Evolutionary conservation across 2,113 vertebrate species (phyloP), one percentile per base, ranked within the genome.

Genomic region (Spermophilus dauricus): DNA sequence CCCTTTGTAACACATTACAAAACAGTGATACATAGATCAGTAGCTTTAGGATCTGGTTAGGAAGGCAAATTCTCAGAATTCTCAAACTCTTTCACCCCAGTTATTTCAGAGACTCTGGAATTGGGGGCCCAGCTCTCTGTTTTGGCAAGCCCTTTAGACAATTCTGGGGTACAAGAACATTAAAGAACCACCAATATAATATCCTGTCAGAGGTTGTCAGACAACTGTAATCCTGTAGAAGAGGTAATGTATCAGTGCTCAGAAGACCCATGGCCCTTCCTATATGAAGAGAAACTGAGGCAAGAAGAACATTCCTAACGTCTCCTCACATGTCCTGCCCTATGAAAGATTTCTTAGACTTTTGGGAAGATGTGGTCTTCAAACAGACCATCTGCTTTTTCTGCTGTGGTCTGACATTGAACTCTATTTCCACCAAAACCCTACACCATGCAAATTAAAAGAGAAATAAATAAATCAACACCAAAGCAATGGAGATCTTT

Each of bases 401-500:
- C 53, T 95, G 39, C 81, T 39, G 5, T 69, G 93, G n/a, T 82
- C 88, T 93, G 37, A 51, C 20, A 45, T 13, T 97, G 93, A 92
- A 86, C 77, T 85, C 32, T 77, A 34, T 73, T 91, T 81, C 34
- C 63, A 87, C 61, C 80, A 92, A 73, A 45, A 92, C 76, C 84
- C 39, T 85, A 69, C 72, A 92, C 77, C 89, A 90, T 97, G 81
- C 61, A 95, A 97, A 97, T 94, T 56, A 75, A 95, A 95, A 97
- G 81, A 96, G 81, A 94, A 97, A 95, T 86, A 97, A 97, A 97
- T 75, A 97, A 93, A 97, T 61, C 61, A 51, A 80, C 69, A 89
- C 78, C 75, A 92, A 95, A 77, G 73, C 12, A 28, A 34, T 65
- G 12, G 80, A 95, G 63, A 75, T 89, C 42, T 88, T 84, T 87